Conservation (phyloP, 2,888 invertebrate species). For the Panopea generosa region DNA sequence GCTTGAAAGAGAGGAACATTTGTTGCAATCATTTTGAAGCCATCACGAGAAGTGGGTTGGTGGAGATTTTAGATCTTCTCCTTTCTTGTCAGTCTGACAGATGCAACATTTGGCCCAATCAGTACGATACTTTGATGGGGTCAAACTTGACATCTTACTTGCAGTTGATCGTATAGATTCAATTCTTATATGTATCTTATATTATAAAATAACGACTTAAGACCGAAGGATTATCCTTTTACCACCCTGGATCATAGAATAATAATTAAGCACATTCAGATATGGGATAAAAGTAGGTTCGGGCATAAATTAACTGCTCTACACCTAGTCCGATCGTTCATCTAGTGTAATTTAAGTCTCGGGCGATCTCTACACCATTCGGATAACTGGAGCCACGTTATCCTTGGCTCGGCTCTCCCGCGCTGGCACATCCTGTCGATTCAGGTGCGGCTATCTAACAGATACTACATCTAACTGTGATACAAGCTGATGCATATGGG, state of each 20-base stretch:
- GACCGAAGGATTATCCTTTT: constrained; percentile 13
- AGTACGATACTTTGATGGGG: constrained; percentile 3
- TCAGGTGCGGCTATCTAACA: constrained; percentile 26
- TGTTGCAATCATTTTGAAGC: constrained; percentile 27
- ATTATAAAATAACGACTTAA: constrained; percentile 6
- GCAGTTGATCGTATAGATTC: too few species aligned
- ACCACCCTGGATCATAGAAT: constrained; percentile 6
- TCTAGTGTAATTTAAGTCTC: constrained; percentile 46
- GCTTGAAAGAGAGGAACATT: constrained; percentile 41
- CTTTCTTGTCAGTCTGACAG: constrained; percentile 37
- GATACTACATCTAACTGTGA: too few species aligned
- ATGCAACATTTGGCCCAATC: constrained; percentile 41
- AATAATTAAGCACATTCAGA: constrained; percentile 15
- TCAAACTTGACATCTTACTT: neutral
- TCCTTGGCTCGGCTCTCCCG: constrained; percentile 48
- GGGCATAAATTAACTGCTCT: constrained; percentile 8
- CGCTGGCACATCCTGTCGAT: constrained; percentile 41
- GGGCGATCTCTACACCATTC: constrained; percentile 54
- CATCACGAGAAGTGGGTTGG: constrained; percentile 16
- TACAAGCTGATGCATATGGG: too few species aligned
- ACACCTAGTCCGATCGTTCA: constrained; percentile 53
- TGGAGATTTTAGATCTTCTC: constrained; percentile 36
- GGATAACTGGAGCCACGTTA: constrained; percentile 31
- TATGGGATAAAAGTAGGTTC: constrained; percentile 52
- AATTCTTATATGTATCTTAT: too few species aligned